Percentiles rank a stretch among this genome's conserved stretches.
phyloP scores from a whole-genome alignment of 2,797 vertebrate genomes.

The Sphaeramia orbicularis region DNA sequence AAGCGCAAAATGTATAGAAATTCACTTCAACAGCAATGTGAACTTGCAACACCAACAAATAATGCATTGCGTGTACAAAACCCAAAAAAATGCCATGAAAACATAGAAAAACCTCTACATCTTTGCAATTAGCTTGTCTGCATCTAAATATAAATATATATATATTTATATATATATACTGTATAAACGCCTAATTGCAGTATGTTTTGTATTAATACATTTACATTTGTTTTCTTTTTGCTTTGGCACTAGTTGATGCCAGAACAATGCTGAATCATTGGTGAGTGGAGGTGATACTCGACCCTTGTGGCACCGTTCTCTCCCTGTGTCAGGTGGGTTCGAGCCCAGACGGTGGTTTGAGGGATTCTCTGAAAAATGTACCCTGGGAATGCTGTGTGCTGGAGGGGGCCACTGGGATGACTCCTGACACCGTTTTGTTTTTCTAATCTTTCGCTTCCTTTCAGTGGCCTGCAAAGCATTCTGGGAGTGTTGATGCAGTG shows the following conservation, averaged over 20 bases:
- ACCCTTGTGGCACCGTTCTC: slow-evolving; percentile 65
- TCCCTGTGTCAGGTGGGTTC: slow-evolving; percentile 32
- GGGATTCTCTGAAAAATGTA: slow-evolving; percentile 28
- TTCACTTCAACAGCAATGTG: slow-evolving; percentile 69
- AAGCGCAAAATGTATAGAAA: slow-evolving; percentile 71
- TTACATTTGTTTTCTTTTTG: slow-evolving; percentile 62
- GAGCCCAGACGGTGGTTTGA: slow-evolving; percentile 24
- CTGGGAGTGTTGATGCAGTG: slow-evolving; percentile 12
- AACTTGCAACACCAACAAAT: slow-evolving; percentile 69
- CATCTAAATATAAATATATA: slow-evolving; percentile 85
- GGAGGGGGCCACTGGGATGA: slow-evolving; percentile 52
- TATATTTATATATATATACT: slow-evolving; percentile 12
- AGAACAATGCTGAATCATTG: slow-evolving; percentile 51
- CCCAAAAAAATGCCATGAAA: slow-evolving; percentile 61
- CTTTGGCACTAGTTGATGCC: slow-evolving; percentile 80
- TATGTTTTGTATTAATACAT: slow-evolving; percentile 73
- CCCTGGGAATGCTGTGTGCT: slow-evolving; percentile 53
- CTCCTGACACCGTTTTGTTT: slow-evolving; percentile 5
- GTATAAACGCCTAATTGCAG: slow-evolving; percentile 76
- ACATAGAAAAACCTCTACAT: slow-evolving; percentile 71
- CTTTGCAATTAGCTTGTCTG: slow-evolving; percentile 79
- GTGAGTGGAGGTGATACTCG: slow-evolving; percentile 34
- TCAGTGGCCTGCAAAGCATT: slow-evolving; percentile 30
- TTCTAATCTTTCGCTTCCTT: slow-evolving; percentile 1
- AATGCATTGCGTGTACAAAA: slow-evolving; percentile 72